A percentile compares a stretch with the other conserved stretches of the same genome.
These are phyloP conservation scores for Harmothoe impar DNA, from an alignment of 2,888 invertebrate species.

Conservation along the genomic window DNA sequence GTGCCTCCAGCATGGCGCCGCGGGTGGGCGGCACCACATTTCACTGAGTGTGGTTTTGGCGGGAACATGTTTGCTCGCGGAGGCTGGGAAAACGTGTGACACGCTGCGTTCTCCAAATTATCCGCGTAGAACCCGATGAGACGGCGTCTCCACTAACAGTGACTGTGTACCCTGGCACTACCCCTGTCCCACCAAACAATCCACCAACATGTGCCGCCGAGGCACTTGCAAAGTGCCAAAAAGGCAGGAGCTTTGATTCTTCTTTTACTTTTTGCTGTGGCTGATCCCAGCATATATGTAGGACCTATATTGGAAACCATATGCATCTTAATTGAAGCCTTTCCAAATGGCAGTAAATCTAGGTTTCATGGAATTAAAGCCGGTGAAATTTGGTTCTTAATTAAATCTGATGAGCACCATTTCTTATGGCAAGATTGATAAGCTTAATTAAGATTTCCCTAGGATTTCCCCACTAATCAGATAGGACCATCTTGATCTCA, in stretches of 20 bases:
- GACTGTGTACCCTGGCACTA: background rate
- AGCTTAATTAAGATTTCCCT: too few relatives aligned
- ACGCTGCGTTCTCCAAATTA: background rate
- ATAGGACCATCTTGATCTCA: too few relatives aligned
- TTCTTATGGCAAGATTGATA: too few relatives aligned
- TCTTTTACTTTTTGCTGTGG: background rate
- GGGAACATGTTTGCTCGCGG: background rate
- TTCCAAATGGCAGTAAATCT: too few relatives aligned
- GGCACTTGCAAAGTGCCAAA: background rate
- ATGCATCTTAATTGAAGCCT: too few relatives aligned
- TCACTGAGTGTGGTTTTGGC: slow-evolving; percentile 27
- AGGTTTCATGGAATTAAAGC: too few relatives aligned
- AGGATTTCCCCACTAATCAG: too few relatives aligned
- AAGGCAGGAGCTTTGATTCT: background rate
- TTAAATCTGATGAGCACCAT: too few relatives aligned
- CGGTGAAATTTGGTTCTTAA: too few relatives aligned
- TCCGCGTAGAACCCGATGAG: background rate
- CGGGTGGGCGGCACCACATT: background rate
- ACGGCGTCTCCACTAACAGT: background rate
- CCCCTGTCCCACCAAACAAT: background rate
- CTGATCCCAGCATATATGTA: too few relatives aligned
- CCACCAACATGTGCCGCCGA: background rate
- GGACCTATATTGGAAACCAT: too few relatives aligned
- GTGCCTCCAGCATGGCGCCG: background rate
- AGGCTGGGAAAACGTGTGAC: slow-evolving; percentile 6